Base-by-base conservation (phyloP, 2,113 vertebrate genomes). In the Tetrao urogallus region DNA sequence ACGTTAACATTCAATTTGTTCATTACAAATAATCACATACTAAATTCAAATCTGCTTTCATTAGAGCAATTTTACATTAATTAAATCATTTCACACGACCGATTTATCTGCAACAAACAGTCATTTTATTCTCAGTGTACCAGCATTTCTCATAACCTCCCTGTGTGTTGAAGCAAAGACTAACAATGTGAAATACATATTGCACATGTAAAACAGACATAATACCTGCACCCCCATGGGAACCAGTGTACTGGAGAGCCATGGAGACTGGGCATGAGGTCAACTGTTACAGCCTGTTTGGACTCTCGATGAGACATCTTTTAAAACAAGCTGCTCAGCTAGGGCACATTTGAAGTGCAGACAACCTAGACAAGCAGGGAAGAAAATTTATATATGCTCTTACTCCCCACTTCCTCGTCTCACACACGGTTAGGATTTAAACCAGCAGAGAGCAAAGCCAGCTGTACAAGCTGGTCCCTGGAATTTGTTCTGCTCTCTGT, bases 21-120 rank as follows among this genome's bases (percentile, higher is more conserved):
- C 65, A 82, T 82, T 88, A 86, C 89, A 86, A 92, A 95, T 84
- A 94, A 88, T 86, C 86, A 76, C 65, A 66, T 5, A 82, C 86
- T 63, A 88, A 95, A 94, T 94, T 93, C 30, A 90, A 86, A 92
- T 88, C 70, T 94, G 82, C 82, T 92, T 91, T 94, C 72, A 90
- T 94, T 86, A 88, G 65, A 94, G 72, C 76, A 90, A 91, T 92
- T 95, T 88, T 86, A 84, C 19, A 0, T 93, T 92, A 91, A 95
- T 94, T 78, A 91, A 83, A 94, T 88, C 7, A 94, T 90, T 93
- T 95, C 77, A 92, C 40, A 63, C 76, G 88, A 91, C 73, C 92
- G 76, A 95, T 88, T 88, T 86, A 88, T 90, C 90, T 88, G 82
- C 65, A 92, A 83, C 92, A 93, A 95, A 83, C 82, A 88, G 61